These are phyloP conservation scores for Bufo gargarizans DNA, from an alignment of 2,113 vertebrate genomes.

Conservation along the genomic window DNA sequence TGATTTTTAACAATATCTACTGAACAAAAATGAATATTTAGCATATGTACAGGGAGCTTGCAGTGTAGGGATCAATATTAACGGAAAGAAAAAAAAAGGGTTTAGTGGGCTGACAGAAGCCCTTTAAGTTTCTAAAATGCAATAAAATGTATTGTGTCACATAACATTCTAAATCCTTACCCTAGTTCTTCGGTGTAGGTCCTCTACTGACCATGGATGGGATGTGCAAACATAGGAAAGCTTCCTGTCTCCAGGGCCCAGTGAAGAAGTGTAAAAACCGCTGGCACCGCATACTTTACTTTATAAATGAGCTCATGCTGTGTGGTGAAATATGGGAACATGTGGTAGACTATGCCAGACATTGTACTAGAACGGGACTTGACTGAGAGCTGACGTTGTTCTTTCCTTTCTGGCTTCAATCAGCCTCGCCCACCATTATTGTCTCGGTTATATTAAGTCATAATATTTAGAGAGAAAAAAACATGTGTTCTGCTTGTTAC, in stretches of 20 bases:
- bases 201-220: too few species aligned
- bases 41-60: too few species aligned
- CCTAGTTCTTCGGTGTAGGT: too few species aligned
- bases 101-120: too few species aligned
- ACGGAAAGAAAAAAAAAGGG: too few species aligned
- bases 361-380: background rate
- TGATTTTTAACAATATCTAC: too few species aligned
- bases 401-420: background rate
- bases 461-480: slow-evolving; percentile 19
- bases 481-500: background rate
- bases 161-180: too few species aligned
- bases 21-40: too few species aligned
- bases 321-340: background rate
- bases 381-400: background rate
- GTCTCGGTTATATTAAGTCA: background rate
- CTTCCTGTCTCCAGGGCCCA: background rate
- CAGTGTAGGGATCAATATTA: too few species aligned
- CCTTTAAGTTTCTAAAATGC: too few species aligned
- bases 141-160: too few species aligned
- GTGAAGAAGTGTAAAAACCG: background rate
- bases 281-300: background rate
- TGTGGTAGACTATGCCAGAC: background rate
- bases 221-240: too few species aligned
- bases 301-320: background rate
- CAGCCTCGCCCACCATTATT: slow-evolving; percentile 18